phyloP scores from a whole-genome alignment of 1,140 invertebrate genomes.

The Dinothrombium tinctorium region DNA sequence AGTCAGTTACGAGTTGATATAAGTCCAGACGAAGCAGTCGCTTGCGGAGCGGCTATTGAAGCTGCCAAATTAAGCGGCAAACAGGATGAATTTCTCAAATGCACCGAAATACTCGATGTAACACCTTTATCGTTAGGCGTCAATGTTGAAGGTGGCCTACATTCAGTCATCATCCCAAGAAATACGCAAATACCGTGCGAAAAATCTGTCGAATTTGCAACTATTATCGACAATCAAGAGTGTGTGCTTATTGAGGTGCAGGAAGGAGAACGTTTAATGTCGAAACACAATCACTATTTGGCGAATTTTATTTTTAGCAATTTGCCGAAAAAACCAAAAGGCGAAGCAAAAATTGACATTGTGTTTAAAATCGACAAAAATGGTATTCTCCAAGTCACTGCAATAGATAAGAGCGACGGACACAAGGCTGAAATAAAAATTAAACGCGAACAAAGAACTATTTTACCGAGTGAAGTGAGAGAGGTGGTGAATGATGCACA shows the following conservation, averaged over 20 bases:
- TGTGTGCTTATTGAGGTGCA: slow-evolving; percentile 54
- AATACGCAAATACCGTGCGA: slow-evolving; percentile 31
- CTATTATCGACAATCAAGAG: slow-evolving; percentile 84
- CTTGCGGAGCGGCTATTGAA: slow-evolving; percentile 23
- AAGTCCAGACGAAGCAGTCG: slow-evolving; percentile 25
- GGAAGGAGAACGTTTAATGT: slow-evolving; percentile 33
- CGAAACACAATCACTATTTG: slow-evolving; percentile 30
- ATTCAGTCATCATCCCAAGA: slow-evolving; percentile 27
- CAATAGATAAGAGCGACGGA: too few species aligned
- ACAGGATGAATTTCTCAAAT: too few species aligned
- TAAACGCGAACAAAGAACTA: too few species aligned
- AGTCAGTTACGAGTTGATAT: too few species aligned
- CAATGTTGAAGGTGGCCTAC: slow-evolving; percentile 32
- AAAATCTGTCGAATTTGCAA: slow-evolving; percentile 70
- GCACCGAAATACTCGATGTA: slow-evolving; percentile 32
- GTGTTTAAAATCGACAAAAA: slow-evolving; percentile 33
- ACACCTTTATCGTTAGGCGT: slow-evolving; percentile 33
- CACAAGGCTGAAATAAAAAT: too few species aligned
- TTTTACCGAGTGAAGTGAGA: too few species aligned
- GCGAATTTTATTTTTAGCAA: slow-evolving; percentile 35
- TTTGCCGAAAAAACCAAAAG: slow-evolving; percentile 30
- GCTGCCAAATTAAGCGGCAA: slow-evolving; percentile 15
- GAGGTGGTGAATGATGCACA: too few species aligned
- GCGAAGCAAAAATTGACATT: too few species aligned
- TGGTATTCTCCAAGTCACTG: slow-evolving; percentile 24